Percentiles rank a stretch among this genome's conserved stretches.
Conservation (phyloP, 2,888 invertebrate species). For the Hirtodrosophila confusa region DNA sequence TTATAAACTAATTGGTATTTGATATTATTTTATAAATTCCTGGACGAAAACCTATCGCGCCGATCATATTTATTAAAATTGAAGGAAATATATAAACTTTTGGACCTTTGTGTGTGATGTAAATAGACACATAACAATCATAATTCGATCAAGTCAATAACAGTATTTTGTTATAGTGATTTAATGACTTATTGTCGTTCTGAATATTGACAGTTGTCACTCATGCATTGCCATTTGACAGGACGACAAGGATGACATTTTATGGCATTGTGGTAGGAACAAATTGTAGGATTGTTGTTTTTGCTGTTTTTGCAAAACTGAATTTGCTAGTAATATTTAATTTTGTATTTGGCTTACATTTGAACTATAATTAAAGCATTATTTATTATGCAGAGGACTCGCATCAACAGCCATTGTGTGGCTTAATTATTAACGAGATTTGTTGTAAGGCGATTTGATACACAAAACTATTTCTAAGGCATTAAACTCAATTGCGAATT, state of each 20-base stretch:
- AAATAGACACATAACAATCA: conserved; percentile 41
- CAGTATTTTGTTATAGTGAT: conserved; percentile 23
- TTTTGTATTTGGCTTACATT: conserved; percentile 51
- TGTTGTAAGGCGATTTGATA: conserved; percentile 50
- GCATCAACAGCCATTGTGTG: conserved; percentile 51
- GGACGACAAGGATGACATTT: conserved; percentile 29
- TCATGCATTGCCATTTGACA: conserved; percentile 37
- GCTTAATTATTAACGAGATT: conserved; percentile 56
- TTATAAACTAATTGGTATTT: too few species aligned
- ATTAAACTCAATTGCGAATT: conserved; percentile 43
- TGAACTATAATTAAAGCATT: conserved; percentile 63
- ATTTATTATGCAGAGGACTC: conserved; percentile 46
- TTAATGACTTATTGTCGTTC: conserved; percentile 34
- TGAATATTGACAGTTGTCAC: conserved; percentile 58
- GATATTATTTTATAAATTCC: too few species aligned
- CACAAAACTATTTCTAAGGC: conserved; percentile 62
- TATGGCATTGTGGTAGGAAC: background rate
- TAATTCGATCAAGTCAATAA: background rate
- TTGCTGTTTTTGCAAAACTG: background rate
- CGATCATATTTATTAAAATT: too few species aligned
- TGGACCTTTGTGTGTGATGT: conserved; percentile 7
- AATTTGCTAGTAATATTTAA: background rate
- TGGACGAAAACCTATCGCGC: too few species aligned
- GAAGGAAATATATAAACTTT: background rate
- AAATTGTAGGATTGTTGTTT: background rate